Evolutionary conservation across 2,888 invertebrate genomes (phyloP).

Genomic region (Phengaris arion): DNA sequence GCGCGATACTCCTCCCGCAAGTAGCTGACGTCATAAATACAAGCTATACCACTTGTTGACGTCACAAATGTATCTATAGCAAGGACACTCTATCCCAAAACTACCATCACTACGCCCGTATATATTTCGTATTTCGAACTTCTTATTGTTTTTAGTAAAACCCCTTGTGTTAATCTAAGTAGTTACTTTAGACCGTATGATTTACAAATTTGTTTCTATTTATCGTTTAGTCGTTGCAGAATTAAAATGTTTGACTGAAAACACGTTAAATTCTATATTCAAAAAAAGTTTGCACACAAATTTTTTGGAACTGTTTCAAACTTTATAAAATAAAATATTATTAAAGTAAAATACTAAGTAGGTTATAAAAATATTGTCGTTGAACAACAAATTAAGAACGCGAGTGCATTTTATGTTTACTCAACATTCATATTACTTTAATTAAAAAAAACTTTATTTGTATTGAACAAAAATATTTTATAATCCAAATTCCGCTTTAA

Average conservation of each 20-base stretch:
- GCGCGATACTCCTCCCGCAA: constrained; percentile 69
- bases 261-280: not conserved
- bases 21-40: constrained; percentile 54
- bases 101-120: too few relatives aligned
- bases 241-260: not conserved
- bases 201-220: not conserved
- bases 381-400: not conserved
- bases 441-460: not conserved
- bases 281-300: not conserved
- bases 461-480: too few relatives aligned
- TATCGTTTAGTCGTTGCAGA: not conserved
- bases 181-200: not conserved
- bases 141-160: too few relatives aligned
- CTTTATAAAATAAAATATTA: not conserved
- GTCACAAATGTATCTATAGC: not conserved
- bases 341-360: not conserved
- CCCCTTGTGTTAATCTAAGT: too few relatives aligned
- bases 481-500: not conserved
- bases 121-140: too few relatives aligned
- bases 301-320: not conserved
- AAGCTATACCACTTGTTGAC: not conserved
- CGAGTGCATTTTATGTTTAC: not conserved
- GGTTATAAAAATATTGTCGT: not conserved
- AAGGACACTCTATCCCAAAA: too few relatives aligned
- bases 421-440: not conserved